A percentile compares a stretch with the other conserved stretches of the same genome.
phyloP scores from a whole-genome alignment of 2,888 invertebrate species.

The Drosophila nr. perissopoda region DNA sequence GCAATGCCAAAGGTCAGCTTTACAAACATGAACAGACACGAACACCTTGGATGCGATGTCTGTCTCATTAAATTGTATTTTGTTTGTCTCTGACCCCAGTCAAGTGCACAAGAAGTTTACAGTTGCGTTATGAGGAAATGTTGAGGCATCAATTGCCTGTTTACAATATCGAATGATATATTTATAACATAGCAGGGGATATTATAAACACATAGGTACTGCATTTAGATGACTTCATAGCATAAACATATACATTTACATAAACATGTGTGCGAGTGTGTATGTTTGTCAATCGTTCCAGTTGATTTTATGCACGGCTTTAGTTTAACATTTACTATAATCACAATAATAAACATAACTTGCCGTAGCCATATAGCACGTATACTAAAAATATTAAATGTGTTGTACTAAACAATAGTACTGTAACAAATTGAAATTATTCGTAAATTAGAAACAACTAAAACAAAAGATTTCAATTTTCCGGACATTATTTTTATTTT shows the following conservation, averaged over 20 bases:
- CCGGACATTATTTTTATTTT: too few relatives aligned
- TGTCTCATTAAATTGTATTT: background rate
- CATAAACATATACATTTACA: background rate
- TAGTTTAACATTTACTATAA: background rate
- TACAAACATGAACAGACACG: conserved; percentile 3
- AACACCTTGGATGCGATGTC: background rate
- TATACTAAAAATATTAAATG: background rate
- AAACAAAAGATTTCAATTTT: background rate
- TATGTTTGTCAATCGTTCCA: background rate
- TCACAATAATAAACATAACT: background rate
- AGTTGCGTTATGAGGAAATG: background rate
- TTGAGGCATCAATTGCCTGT: background rate
- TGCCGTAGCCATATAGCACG: background rate
- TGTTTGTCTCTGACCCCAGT: background rate
- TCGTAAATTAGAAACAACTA: background rate
- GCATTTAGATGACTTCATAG: background rate
- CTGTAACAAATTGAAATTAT: background rate
- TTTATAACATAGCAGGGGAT: conserved; percentile 9
- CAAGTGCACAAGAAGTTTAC: background rate
- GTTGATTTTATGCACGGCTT: background rate
- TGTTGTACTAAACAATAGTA: background rate
- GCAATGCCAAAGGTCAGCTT: conserved; percentile 29
- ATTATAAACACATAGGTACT: background rate
- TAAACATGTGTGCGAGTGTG: background rate
- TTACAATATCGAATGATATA: conserved; percentile 7